These are phyloP conservation scores for Poecilia gillii DNA, from an alignment of 2,797 vertebrate genomes.

Conservation along the genomic window DNA sequence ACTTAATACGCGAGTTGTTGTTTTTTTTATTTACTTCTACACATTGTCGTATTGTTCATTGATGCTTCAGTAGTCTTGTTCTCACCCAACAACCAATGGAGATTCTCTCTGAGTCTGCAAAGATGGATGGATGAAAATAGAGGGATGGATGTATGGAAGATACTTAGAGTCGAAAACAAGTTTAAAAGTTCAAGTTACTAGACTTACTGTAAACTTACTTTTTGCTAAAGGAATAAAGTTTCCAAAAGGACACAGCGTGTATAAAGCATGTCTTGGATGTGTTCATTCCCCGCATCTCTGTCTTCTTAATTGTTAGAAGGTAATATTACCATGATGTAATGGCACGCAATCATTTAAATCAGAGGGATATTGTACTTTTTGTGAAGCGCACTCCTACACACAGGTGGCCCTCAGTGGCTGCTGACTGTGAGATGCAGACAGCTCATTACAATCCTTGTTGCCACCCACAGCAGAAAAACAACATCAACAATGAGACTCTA, in stretches of 20 bases:
- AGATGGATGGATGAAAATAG: too few relatives aligned
- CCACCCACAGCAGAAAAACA: constrained; percentile 62
- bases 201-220: neutral
- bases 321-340: constrained; percentile 1
- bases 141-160: neutral
- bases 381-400: constrained; percentile 50
- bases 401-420: constrained; percentile 49
- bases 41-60: neutral
- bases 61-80: neutral
- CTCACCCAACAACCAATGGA: neutral
- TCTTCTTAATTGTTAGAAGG: neutral
- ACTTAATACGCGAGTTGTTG: too few relatives aligned
- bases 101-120: neutral
- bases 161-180: neutral
- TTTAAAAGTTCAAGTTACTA: neutral
- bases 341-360: constrained; percentile 47
- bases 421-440: constrained; percentile 58
- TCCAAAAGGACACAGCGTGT: neutral
- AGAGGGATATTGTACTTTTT: constrained; percentile 44
- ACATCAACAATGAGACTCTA: constrained; percentile 69
- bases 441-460: constrained; percentile 68
- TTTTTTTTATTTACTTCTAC: neutral
- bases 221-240: neutral
- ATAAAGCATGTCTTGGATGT: neutral
- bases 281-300: neutral